A percentile compares a stretch with the other conserved stretches of the same genome.
These are phyloP conservation scores for Sebastes steindachneri DNA, from an alignment of 2,797 vertebrate species.

Conservation along the genomic window DNA sequence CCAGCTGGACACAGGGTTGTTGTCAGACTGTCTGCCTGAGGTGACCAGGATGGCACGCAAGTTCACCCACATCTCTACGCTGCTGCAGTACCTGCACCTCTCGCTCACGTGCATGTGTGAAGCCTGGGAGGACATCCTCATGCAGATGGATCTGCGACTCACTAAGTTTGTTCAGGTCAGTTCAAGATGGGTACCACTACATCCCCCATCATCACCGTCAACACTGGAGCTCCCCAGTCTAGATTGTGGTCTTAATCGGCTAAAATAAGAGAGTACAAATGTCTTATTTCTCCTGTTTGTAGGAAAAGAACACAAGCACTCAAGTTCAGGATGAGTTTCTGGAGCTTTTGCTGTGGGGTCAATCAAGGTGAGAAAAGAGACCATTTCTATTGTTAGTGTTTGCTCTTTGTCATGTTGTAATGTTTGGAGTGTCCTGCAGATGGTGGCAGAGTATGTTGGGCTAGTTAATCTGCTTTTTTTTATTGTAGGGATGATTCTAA, in stretches of 20 bases:
- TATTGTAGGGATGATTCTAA: not conserved
- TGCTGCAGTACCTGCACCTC: constrained; percentile 95
- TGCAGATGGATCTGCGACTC: constrained; percentile 97
- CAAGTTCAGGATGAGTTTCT: constrained; percentile 99
- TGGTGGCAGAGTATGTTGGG: constrained; percentile 12
- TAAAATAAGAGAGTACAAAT: not conserved
- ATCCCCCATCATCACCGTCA: not conserved
- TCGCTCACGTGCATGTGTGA: constrained; percentile 98
- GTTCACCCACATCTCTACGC: constrained; percentile 98
- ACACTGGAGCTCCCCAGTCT: not conserved
- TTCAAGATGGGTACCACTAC: not conserved
- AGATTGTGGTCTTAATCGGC: not conserved
- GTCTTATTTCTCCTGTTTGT: not conserved
- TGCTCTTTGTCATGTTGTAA: not conserved
- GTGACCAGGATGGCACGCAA: constrained; percentile 97
- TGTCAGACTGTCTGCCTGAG: constrained; percentile 94
- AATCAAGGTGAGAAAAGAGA: constrained; percentile 87
- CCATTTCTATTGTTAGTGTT: accelerated
- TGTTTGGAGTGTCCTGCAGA: constrained; percentile 32
- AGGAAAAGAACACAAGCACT: constrained; percentile 98
- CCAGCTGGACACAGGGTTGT: constrained; percentile 92
- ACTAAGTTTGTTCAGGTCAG: constrained; percentile 96
- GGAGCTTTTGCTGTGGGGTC: constrained; percentile 96
- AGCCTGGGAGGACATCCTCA: constrained; percentile 97
- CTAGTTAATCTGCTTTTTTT: not conserved